A percentile compares a stretch with the other conserved stretches of the same genome.
These are phyloP conservation scores for Drosophila affinis DNA, from an alignment of 2,888 invertebrate genomes.

Conservation along the genomic window DNA sequence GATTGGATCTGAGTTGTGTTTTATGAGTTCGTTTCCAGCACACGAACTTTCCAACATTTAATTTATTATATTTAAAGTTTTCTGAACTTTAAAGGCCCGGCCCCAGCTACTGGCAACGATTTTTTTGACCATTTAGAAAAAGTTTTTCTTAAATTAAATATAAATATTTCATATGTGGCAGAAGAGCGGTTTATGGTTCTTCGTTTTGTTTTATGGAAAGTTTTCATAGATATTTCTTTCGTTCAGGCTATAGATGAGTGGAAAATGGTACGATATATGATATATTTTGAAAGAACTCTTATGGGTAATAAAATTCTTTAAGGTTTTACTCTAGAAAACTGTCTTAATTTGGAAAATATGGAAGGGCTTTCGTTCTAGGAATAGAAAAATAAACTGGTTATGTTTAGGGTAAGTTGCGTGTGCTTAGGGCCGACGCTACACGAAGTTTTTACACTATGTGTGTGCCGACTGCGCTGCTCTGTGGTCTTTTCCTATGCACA, in stretches of 20 bases:
- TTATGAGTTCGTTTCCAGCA: neutral
- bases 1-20: constrained; percentile 7
- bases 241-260: neutral
- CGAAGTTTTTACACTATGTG: no score
- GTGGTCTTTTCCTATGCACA: no score
- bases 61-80: neutral
- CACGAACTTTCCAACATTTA: neutral
- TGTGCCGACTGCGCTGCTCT: no score
- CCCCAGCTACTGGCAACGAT: neutral
- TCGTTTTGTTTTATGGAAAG: neutral
- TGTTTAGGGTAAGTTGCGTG: no score
- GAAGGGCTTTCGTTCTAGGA: no score
- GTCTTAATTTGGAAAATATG: neutral
- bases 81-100: neutral
- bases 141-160: neutral
- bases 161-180: neutral
- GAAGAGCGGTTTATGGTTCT: neutral
- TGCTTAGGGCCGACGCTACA: no score
- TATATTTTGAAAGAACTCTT: no score
- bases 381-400: no score
- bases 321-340: no score
- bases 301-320: no score
- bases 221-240: neutral
- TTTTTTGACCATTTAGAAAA: neutral
- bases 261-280: no score